phyloP scores from a whole-genome alignment of 2,888 invertebrate species.

The Xestia sexstrigata region DNA sequence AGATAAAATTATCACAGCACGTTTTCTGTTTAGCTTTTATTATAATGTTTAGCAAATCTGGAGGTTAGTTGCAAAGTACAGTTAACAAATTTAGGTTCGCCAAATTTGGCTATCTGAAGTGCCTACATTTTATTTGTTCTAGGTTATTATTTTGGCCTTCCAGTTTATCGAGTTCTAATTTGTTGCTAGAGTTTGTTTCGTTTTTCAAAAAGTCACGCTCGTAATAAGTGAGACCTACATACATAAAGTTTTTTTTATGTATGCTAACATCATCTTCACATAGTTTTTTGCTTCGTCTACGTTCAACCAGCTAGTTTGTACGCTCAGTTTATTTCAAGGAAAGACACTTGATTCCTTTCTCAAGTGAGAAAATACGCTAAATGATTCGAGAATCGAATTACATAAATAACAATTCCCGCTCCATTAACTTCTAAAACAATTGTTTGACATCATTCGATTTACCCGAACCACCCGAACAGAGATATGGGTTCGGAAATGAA shows the following conservation, averaged over 20 bases:
- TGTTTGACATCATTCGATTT: conserved; percentile 48
- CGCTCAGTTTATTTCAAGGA: background rate
- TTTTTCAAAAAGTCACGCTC: background rate
- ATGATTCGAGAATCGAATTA: conserved; percentile 35
- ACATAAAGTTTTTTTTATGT: background rate
- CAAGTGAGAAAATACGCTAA: conserved; percentile 11
- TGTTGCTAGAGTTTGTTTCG: background rate
- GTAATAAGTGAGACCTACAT: background rate
- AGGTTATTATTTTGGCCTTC: background rate
- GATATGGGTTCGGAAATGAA: conserved; percentile 57
- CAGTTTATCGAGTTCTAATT: background rate
- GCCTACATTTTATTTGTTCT: background rate
- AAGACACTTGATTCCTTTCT: background rate
- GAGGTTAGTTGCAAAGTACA: conserved; percentile 14
- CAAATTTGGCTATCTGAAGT: conserved; percentile 2
- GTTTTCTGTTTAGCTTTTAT: conserved; percentile 25
- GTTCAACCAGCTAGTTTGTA: background rate
- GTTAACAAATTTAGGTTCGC: background rate
- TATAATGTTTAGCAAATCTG: conserved; percentile 8
- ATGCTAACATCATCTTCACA: background rate
- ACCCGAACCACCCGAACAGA: conserved; percentile 31
- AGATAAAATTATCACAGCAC: no score
- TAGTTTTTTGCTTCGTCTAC: background rate
- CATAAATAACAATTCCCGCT: conserved; percentile 26
- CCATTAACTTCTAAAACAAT: conserved; percentile 51